These are phyloP conservation scores for Macropis europaea DNA, from an alignment of 2,888 invertebrate species.

Conservation along the genomic window DNA sequence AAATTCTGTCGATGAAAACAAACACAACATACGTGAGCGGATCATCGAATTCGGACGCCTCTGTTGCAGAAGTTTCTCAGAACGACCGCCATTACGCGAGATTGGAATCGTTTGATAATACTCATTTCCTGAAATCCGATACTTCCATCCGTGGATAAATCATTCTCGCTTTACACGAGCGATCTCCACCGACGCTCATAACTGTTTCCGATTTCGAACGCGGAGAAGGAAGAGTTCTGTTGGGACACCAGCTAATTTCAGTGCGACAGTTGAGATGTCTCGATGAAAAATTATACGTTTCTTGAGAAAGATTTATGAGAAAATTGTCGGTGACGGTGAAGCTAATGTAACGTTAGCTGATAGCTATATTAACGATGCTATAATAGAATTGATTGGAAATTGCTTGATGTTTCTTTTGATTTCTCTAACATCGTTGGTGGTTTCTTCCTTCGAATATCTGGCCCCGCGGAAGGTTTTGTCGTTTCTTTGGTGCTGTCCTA, in stretches of 20 bases:
- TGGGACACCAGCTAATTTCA: neutral
- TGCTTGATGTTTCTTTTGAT: neutral
- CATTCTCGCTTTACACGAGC: neutral
- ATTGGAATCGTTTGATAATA: neutral
- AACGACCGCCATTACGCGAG: slow-evolving; percentile 21
- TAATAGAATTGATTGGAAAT: neutral
- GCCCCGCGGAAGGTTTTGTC: too few relatives aligned
- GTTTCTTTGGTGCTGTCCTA: too few relatives aligned
- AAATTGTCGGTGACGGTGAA: neutral
- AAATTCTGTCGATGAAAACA: slow-evolving; percentile 31
- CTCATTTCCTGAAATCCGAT: neutral
- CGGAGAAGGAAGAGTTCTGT: neutral
- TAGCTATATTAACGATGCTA: slow-evolving; percentile 1
- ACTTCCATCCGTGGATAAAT: neutral
- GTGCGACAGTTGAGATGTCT: neutral
- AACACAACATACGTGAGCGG: neutral
- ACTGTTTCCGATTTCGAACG: neutral
- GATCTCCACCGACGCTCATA: neutral
- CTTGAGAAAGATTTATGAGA: neutral
- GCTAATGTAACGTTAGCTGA: slow-evolving; percentile 13
- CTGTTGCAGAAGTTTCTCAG: neutral
- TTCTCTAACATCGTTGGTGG: neutral
- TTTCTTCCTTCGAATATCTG: too few relatives aligned
- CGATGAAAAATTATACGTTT: slow-evolving; percentile 27
- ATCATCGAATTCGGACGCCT: neutral